Conservation (phyloP, 2,888 invertebrate genomes). For the Hirtodrosophila duncani region DNA sequence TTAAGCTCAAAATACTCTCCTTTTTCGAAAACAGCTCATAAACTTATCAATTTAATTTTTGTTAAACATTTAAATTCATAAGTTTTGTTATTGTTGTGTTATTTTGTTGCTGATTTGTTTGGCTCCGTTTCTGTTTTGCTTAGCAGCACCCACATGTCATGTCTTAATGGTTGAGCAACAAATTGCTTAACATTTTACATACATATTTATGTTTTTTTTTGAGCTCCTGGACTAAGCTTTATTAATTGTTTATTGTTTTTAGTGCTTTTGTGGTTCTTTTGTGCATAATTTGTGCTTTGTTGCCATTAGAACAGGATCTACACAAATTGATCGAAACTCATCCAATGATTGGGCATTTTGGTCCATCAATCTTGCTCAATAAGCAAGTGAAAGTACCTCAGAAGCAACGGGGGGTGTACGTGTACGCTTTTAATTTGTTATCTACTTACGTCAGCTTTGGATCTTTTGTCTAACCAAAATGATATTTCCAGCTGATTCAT, state of each 20-base stretch:
- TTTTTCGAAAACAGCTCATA: too few species aligned
- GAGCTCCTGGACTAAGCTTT: conserved; percentile 8
- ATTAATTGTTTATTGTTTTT: conserved; percentile 4
- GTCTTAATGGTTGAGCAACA: too few species aligned
- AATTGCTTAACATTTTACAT: too few species aligned
- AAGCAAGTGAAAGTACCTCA: conserved; percentile 4
- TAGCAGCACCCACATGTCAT: too few species aligned
- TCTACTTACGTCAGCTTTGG: conserved; percentile 2
- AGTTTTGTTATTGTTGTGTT: too few species aligned
- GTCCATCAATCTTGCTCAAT: conserved; percentile 5
- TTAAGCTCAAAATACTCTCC: too few species aligned
- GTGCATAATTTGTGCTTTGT: background rate
- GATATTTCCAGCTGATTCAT: conserved; percentile 7
- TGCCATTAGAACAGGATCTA: conserved; percentile 8
- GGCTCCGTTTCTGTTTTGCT: too few species aligned
- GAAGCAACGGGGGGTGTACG: conserved; percentile 2
- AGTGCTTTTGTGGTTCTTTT: too few species aligned
- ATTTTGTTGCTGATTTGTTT: too few species aligned
- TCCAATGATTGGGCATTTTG: background rate
- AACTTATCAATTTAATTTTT: too few species aligned
- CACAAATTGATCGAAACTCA: background rate
- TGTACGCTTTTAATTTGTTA: background rate
- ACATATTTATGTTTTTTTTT: too few species aligned
- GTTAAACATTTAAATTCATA: too few species aligned
- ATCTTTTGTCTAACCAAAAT: background rate